A percentile compares a stretch with the other conserved stretches of the same genome.
These are phyloP conservation scores for Canis aureus DNA, from an alignment of 2,113 vertebrate genomes.

Conservation along the genomic window DNA sequence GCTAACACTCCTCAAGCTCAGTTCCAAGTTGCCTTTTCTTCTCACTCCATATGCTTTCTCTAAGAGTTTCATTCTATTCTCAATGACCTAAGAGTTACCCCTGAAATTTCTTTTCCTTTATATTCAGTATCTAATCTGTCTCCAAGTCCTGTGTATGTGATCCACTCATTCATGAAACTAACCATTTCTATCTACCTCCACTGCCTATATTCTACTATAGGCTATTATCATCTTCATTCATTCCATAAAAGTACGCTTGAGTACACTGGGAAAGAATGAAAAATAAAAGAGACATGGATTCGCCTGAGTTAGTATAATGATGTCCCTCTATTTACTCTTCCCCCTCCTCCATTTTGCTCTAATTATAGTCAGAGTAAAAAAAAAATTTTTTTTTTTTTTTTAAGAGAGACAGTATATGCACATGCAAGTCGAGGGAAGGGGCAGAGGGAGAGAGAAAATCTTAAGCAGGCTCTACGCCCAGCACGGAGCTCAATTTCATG, in stretches of 20 bases:
- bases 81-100: not conserved
- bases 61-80: constrained; percentile 24
- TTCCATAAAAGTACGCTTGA: not conserved
- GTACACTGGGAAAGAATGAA: not conserved
- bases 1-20: not conserved
- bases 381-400: no score
- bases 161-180: not conserved
- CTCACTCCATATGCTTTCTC: not conserved
- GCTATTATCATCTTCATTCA: not conserved
- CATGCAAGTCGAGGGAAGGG: no score
- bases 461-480: no score
- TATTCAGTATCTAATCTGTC: not conserved
- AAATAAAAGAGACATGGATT: not conserved
- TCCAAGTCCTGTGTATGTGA: not conserved
- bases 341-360: not conserved
- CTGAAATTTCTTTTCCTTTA: not conserved
- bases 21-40: not conserved
- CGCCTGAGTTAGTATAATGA: not conserved
- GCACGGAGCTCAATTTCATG: no score
- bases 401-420: no score
- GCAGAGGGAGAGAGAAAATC: no score
- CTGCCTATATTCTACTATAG: not conserved
- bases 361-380: not conserved
- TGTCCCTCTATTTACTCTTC: not conserved
- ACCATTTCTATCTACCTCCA: not conserved